These are phyloP conservation scores for Keiferia lycopersicella DNA, from an alignment of 2,888 invertebrate genomes.

Conservation along the genomic window DNA sequence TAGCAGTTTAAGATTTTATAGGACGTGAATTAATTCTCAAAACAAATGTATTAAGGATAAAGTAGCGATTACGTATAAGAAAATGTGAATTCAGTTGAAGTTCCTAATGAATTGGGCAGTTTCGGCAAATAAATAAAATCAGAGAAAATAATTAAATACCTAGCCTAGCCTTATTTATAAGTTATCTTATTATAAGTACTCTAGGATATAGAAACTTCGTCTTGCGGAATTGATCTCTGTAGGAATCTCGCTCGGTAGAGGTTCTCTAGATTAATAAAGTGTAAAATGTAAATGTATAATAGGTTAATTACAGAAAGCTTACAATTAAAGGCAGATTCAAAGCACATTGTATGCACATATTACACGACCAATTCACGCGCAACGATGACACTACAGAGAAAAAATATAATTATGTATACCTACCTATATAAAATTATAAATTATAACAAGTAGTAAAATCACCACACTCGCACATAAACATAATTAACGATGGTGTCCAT, in stretches of 20 bases:
- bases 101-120: neutral
- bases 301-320: neutral
- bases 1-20: conserved; percentile 25
- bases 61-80: neutral
- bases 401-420: conserved; percentile 9
- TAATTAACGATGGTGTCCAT: no score
- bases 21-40: neutral
- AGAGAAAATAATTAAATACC: neutral
- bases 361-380: conserved; percentile 40
- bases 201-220: conserved; percentile 17
- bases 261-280: conserved; percentile 27
- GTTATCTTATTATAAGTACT: neutral
- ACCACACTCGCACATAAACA: conserved; percentile 1
- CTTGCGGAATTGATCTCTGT: conserved; percentile 47
- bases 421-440: neutral
- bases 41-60: neutral
- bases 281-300: neutral
- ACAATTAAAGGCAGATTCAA: no score
- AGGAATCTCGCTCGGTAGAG: conserved; percentile 37
- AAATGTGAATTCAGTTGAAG: neutral
- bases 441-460: neutral
- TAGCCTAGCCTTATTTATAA: no score
- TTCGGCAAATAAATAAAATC: neutral
- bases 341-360: neutral
- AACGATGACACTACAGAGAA: conserved; percentile 39